Conservation (phyloP, 2,888 invertebrate genomes). For the Sympetrum striolatum region DNA sequence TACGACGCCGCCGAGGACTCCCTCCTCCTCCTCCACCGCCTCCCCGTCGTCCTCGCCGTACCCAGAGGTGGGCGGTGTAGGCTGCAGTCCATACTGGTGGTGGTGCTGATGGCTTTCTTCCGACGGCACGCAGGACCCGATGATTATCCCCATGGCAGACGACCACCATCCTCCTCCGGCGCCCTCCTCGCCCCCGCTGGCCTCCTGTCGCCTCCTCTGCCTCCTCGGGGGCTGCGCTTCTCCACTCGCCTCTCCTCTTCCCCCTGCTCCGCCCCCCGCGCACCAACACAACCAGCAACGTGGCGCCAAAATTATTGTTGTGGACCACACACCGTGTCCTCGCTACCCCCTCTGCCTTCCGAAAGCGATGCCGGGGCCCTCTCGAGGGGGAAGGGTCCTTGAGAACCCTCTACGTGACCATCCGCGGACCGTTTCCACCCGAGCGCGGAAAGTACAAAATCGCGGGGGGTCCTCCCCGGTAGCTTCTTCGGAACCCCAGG, state of each 20-base stretch:
- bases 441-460: background rate
- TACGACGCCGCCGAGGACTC: background rate
- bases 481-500: background rate
- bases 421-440: background rate
- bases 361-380: background rate
- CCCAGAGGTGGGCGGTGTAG: constrained; percentile 54
- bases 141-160: constrained; percentile 71
- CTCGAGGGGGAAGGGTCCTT: background rate
- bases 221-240: constrained; percentile 39
- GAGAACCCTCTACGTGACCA: background rate
- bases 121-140: constrained; percentile 75
- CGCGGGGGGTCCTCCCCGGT: background rate
- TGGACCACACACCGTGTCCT: background rate
- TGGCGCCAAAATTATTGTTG: constrained; percentile 30
- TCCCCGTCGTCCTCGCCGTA: constrained; percentile 57
- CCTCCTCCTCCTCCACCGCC: constrained; percentile 61
- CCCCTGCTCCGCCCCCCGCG: constrained; percentile 39
- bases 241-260: constrained; percentile 23
- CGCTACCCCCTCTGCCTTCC: background rate
- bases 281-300: constrained; percentile 9
- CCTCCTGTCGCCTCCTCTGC: background rate
- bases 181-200: constrained; percentile 41
- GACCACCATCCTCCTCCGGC: constrained; percentile 56
- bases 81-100: constrained; percentile 5
- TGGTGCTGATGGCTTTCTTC: constrained; percentile 64